A percentile compares a stretch with the other conserved stretches of the same genome.
These are phyloP conservation scores for Cyphotilapia sp. DNA, from an alignment of 2,113 vertebrate genomes.

Conservation along the genomic window DNA sequence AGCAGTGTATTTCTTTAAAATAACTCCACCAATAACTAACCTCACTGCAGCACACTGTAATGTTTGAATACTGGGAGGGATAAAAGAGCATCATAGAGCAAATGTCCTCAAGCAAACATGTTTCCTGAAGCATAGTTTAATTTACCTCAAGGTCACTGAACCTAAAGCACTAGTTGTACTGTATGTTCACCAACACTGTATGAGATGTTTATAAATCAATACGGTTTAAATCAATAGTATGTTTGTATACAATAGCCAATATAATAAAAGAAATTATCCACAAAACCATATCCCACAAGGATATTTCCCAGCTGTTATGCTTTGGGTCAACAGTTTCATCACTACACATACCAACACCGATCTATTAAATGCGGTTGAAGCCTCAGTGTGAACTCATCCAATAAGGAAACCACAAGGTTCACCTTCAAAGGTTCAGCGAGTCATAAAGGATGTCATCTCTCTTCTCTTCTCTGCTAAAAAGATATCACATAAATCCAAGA, in stretches of 20 bases:
- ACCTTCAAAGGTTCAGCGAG: not conserved
- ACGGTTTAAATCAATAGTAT: not conserved
- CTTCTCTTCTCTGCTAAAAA: not conserved
- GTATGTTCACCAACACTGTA: not conserved
- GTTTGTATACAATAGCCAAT: not conserved
- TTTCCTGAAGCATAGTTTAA: not conserved
- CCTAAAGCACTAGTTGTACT: not conserved
- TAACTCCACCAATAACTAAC: not conserved
- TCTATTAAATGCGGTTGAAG: not conserved
- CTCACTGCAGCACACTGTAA: not conserved
- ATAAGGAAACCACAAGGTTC: conserved; percentile 12
- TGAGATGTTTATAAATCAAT: not conserved
- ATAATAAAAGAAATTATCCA: not conserved
- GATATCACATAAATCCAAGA: not conserved
- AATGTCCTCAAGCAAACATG: not conserved
- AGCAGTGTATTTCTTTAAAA: not conserved
- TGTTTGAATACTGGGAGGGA: not conserved
- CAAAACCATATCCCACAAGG: not conserved
- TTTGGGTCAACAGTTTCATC: not conserved
- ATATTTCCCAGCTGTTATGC: not conserved
- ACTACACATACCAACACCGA: not conserved
- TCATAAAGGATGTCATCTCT: not conserved
- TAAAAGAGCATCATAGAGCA: not conserved
- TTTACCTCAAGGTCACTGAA: not conserved
- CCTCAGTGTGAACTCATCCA: not conserved